Conservation (phyloP, 2,797 vertebrate species). For the Chiloscyllium punctatum region DNA sequence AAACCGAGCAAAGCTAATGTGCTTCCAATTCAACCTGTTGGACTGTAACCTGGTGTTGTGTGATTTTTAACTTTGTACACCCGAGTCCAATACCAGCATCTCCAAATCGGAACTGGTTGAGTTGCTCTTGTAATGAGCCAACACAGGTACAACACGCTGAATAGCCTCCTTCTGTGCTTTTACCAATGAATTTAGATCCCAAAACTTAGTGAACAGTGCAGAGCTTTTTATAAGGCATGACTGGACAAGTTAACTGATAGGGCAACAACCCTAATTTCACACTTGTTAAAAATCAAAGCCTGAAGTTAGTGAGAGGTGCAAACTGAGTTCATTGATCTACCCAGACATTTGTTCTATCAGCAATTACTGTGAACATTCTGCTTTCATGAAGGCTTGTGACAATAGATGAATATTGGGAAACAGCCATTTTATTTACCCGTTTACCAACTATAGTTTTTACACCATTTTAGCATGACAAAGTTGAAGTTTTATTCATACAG, state of each 20-base stretch:
- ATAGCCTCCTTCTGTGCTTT: background rate
- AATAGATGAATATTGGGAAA: background rate
- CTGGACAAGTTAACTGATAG: background rate
- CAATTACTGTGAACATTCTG: background rate
- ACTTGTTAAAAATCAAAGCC: background rate
- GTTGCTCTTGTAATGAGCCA: too few relatives aligned
- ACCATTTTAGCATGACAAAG: background rate
- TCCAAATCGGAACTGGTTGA: too few relatives aligned
- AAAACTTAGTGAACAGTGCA: too few relatives aligned
- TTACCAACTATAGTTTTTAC: background rate
- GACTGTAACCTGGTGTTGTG: too few relatives aligned
- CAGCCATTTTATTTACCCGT: background rate
- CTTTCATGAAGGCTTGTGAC: background rate
- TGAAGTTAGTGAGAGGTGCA: background rate
- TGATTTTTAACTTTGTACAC: too few relatives aligned
- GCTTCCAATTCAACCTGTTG: too few relatives aligned
- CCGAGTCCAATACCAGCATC: too few relatives aligned
- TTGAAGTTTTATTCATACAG: background rate
- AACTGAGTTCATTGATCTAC: background rate
- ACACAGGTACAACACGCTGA: background rate
- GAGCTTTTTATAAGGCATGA: background rate
- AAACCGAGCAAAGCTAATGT: too few relatives aligned
- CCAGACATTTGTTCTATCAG: background rate
- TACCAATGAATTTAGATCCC: background rate
- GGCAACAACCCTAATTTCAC: background rate